Conservation (phyloP, 2,113 vertebrate species). For the Lasiurus cinereus region DNA sequence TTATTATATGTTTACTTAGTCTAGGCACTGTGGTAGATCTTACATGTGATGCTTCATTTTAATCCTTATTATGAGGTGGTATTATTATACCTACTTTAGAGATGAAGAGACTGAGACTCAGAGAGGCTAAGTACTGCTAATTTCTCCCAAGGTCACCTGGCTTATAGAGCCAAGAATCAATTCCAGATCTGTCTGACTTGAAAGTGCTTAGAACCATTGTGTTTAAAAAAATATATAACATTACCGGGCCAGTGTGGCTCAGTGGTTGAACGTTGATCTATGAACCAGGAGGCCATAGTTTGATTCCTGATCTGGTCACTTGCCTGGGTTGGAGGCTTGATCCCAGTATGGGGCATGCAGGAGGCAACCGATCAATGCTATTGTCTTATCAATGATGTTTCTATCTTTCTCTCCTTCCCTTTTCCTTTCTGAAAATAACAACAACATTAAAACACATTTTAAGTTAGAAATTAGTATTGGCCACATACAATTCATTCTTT, state of each 20-base stretch:
- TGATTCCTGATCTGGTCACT: neutral
- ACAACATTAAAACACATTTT: constrained; percentile 20
- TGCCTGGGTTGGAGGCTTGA: neutral
- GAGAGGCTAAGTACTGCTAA: neutral
- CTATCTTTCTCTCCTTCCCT: no score
- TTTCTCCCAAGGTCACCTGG: neutral
- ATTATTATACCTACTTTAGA: neutral
- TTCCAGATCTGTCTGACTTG: neutral
- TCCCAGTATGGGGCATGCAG: neutral
- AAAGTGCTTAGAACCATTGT: neutral
- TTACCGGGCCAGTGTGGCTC: neutral
- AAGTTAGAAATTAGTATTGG: neutral
- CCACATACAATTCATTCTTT: neutral
- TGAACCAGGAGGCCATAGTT: neutral
- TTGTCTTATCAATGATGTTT: no score
- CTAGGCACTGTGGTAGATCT: neutral
- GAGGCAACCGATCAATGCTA: neutral
- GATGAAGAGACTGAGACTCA: neutral
- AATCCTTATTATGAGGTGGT: neutral
- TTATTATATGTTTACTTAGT: neutral
- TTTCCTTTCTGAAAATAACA: neutral
- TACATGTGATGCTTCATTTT: neutral
- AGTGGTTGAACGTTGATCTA: neutral
- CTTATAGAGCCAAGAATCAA: constrained; percentile 15
- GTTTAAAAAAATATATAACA: constrained; percentile 5